Conservation (phyloP, 1,140 invertebrate species). For the Steinernema khuongi region DNA sequence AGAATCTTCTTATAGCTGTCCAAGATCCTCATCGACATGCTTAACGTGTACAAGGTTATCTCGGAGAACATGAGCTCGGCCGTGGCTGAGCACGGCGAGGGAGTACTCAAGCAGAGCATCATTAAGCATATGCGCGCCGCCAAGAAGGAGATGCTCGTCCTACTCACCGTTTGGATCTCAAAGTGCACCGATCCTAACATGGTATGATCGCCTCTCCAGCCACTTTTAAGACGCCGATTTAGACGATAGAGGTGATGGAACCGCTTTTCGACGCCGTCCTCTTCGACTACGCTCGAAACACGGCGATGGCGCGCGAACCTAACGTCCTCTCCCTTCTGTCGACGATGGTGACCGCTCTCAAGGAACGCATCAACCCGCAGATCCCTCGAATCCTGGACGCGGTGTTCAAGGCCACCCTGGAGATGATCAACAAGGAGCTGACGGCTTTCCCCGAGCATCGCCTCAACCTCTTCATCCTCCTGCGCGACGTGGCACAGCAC, state of each 20-base stretch:
- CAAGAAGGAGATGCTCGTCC: slow-evolving; percentile 96
- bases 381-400: slow-evolving; percentile 98
- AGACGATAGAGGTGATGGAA: slow-evolving; percentile 91
- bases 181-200: slow-evolving; percentile 75
- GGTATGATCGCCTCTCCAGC: slow-evolving; percentile 14
- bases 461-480: slow-evolving; percentile 90
- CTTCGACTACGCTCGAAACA: slow-evolving; percentile 86
- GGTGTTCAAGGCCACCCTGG: slow-evolving; percentile 95
- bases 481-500: slow-evolving; percentile 68
- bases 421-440: slow-evolving; percentile 99
- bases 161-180: slow-evolving; percentile 93
- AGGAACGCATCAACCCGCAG: slow-evolving; percentile 82
- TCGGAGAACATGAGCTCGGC: slow-evolving; percentile 95
- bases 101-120: slow-evolving; percentile 89
- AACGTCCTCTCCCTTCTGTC: slow-evolving; percentile 96
- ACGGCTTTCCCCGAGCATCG: slow-evolving; percentile 98
- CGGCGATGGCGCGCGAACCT: slow-evolving; percentile 88
- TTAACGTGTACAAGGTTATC: slow-evolving; percentile 98
- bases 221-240: slow-evolving; percentile 27
- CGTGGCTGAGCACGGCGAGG: slow-evolving; percentile 86
- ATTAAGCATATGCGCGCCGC: slow-evolving; percentile 97
- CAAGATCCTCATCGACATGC: slow-evolving; percentile 94
- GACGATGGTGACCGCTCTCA: slow-evolving; percentile 88
- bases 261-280: slow-evolving; percentile 91
- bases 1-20: slow-evolving; percentile 67